phyloP scores from a whole-genome alignment of 2,797 vertebrate genomes.

The Picus viridis region DNA sequence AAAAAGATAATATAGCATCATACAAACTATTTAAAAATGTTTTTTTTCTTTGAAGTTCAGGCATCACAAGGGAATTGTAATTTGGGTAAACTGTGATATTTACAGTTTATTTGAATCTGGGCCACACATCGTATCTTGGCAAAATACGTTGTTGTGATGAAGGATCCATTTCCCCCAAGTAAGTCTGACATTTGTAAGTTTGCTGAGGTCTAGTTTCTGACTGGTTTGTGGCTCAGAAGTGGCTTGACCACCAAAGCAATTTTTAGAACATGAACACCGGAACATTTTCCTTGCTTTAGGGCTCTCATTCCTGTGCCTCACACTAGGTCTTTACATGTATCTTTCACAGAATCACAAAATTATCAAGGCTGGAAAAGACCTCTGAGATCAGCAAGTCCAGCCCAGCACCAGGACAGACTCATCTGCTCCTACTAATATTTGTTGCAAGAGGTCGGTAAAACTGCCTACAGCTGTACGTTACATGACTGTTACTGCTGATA shows the following conservation, averaged over 20 bases:
- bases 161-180: background rate
- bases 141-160: background rate
- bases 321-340: background rate
- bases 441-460: background rate
- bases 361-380: no score
- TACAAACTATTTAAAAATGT: background rate
- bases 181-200: background rate
- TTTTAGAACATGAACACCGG: background rate
- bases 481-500: background rate
- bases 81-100: background rate
- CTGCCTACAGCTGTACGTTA: accelerated
- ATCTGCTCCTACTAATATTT: background rate
- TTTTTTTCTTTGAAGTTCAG: conserved; percentile 27
- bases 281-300: background rate
- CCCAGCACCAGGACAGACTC: background rate
- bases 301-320: background rate
- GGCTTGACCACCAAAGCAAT: background rate
- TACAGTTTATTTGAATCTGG: background rate
- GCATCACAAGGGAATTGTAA: conserved; percentile 8
- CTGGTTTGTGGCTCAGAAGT: background rate
- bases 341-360: background rate
- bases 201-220: background rate
- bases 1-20: background rate
- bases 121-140: background rate
- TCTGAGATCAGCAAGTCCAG: no score